Conservation (phyloP, 2,888 invertebrate genomes). For the Polymixis lichenea region DNA sequence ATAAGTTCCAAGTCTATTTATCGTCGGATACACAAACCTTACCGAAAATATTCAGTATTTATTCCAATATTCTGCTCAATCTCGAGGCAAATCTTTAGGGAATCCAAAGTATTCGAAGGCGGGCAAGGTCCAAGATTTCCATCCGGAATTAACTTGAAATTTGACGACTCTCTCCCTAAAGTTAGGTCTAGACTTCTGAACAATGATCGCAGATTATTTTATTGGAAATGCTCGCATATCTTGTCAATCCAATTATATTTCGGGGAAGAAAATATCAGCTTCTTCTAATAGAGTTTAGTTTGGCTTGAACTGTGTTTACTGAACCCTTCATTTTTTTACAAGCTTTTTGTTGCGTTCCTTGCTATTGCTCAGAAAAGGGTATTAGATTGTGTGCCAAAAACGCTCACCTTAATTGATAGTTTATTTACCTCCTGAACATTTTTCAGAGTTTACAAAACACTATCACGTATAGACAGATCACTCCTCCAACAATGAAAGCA, state of each 20-base stretch:
- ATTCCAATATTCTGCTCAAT: constrained; percentile 74
- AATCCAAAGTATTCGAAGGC: constrained; percentile 76
- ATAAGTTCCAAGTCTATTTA: constrained; percentile 25
- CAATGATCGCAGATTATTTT: constrained; percentile 55
- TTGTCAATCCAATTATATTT: constrained; percentile 41
- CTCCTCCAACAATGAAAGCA: constrained; percentile 43
- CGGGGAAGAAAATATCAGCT: neutral
- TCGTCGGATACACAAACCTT: constrained; percentile 28
- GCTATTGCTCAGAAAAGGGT: neutral
- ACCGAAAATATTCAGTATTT: constrained; percentile 71
- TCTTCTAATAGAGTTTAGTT: constrained; percentile 20
- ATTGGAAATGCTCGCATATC: constrained; percentile 23
- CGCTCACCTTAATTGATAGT: neutral
- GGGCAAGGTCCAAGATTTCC: constrained; percentile 70
- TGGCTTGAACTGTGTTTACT: too few species aligned
- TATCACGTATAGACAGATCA: constrained; percentile 47
- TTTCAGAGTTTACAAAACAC: constrained; percentile 42
- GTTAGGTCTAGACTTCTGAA: constrained; percentile 56
- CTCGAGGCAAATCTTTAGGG: constrained; percentile 72
- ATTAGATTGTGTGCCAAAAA: neutral
- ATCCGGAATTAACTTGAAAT: constrained; percentile 62
- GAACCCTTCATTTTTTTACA: neutral
- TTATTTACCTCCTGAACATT: neutral
- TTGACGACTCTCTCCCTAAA: constrained; percentile 47
- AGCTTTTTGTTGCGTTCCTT: neutral